Base-by-base conservation (phyloP, 1,140 invertebrate genomes). In the Megalopta genalis region DNA sequence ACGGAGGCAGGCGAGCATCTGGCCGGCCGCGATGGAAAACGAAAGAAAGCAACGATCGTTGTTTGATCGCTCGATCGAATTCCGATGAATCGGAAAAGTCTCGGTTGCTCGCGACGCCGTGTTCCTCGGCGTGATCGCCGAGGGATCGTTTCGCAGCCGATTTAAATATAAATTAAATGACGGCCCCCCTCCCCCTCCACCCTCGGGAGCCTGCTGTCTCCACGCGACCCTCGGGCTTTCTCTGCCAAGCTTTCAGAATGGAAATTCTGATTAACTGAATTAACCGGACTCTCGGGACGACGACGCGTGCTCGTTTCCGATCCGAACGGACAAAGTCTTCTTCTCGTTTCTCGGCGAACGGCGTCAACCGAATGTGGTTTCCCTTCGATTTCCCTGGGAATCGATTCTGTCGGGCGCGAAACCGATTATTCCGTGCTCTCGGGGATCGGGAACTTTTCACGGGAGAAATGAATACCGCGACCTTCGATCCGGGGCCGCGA, bases 81-180 rank as follows among this genome's bases (percentile, higher is more conserved):
- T 21, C 42, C 10, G 42, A 54, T 54, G 49, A 18, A 54, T 54
- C 49, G 49, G 21, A 54, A 54, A 54, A 21, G 49, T 54, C 16
- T 54, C 49, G 49, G 16, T 52, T 52, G 49, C 49, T 52, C 21
- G 52, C 2, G 52, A n/a, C n/a, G 52, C 21, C 18, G 21, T 32
- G 32, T 32, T 32, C 32, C 1, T 5, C 52, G 21, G 52, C n/a
- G n/a, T n/a, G 8, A 54, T 8, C 21, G 54, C 8, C 1, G 7
- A 6, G 54, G 54, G n/a, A 57, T 16, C 49, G 59, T 62, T 63
- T 63, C 66, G 70, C 68, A 87, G 77, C 80, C 88, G 86, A 88
- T 87, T 89, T 89, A 89, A 89, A 89, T 89, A 88, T 75, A 86
- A 88, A 88, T 89, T 87, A 88, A 88, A 89, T 83, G 84, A 88